Conservation (phyloP, 2,113 vertebrate species). For the Sisor rabdophorus region DNA sequence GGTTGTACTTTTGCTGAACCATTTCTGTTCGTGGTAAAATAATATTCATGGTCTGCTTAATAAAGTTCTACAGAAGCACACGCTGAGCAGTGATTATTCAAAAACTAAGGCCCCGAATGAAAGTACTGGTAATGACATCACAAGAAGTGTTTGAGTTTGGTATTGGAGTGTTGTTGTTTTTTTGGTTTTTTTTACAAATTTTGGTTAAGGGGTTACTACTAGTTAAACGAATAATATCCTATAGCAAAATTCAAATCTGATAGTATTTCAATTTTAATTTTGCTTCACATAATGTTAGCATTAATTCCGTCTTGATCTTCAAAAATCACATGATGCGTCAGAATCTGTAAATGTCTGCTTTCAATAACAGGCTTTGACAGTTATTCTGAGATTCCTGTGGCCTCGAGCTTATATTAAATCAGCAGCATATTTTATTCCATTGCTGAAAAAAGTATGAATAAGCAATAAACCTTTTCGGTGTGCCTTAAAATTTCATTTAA, state of each 20-base stretch:
- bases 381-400: constrained; percentile 62
- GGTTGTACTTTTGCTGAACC: constrained; percentile 23
- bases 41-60: constrained; percentile 27
- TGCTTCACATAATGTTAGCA: neutral
- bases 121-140: too few species aligned
- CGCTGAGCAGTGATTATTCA: neutral
- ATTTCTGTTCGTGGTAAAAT: constrained; percentile 32
- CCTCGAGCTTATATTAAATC: constrained; percentile 52
- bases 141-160: too few species aligned
- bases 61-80: constrained; percentile 7
- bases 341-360: constrained; percentile 52
- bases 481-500: neutral
- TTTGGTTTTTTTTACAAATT: too few species aligned
- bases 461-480: neutral
- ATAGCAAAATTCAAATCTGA: neutral
- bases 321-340: constrained; percentile 36
- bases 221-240: neutral
- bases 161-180: too few species aligned
- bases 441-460: constrained; percentile 3
- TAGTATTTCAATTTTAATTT: neutral
- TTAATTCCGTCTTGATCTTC: neutral
- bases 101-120: constrained; percentile 11
- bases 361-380: constrained; percentile 58
- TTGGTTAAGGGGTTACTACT: too few species aligned
- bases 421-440: constrained; percentile 38